Evolutionary conservation across 2,113 vertebrate species (phyloP).

Genomic region (Daphoenositta chrysoptera): DNA sequence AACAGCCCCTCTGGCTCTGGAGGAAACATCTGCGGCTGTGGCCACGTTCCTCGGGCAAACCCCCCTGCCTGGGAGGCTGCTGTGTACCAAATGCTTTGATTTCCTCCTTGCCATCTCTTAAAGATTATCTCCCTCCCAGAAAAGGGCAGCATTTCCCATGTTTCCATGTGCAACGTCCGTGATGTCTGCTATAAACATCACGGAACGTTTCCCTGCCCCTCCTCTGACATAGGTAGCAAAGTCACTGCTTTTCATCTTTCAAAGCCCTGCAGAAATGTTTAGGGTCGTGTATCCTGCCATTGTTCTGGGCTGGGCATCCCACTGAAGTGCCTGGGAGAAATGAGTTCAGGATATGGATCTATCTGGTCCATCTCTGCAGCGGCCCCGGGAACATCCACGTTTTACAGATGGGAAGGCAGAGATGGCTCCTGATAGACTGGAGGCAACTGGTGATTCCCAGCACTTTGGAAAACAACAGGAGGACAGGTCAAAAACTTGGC

Average conservation of each 20-base stretch:
- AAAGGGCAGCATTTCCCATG: slow-evolving; percentile 50
- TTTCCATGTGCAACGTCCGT: slow-evolving; percentile 5
- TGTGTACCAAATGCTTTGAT: not conserved
- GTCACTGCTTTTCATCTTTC: slow-evolving; percentile 15
- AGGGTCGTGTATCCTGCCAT: slow-evolving; percentile 61
- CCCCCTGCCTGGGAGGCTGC: not conserved
- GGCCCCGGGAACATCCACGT: not conserved
- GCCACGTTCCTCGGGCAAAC: not conserved
- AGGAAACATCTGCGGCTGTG: slow-evolving; percentile 61
- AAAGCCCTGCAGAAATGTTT: slow-evolving; percentile 13
- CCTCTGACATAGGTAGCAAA: slow-evolving; percentile 14
- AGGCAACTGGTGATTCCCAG: not conserved
- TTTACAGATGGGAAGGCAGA: not conserved
- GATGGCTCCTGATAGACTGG: not conserved
- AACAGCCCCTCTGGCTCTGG: not conserved
- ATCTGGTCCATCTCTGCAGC: slow-evolving; percentile 40
- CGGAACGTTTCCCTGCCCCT: not conserved
- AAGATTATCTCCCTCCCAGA: slow-evolving; percentile 40
- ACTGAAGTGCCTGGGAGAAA: slow-evolving; percentile 54
- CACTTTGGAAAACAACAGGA: not conserved
- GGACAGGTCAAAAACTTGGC: not conserved
- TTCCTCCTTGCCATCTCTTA: slow-evolving; percentile 47
- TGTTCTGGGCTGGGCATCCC: slow-evolving; percentile 62
- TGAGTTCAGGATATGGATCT: slow-evolving; percentile 54
- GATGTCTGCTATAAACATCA: slow-evolving; percentile 47